A percentile compares a stretch with the other conserved stretches of the same genome.
Evolutionary conservation across 2,888 invertebrate species (phyloP).

Genomic region (Phengaris arion): DNA sequence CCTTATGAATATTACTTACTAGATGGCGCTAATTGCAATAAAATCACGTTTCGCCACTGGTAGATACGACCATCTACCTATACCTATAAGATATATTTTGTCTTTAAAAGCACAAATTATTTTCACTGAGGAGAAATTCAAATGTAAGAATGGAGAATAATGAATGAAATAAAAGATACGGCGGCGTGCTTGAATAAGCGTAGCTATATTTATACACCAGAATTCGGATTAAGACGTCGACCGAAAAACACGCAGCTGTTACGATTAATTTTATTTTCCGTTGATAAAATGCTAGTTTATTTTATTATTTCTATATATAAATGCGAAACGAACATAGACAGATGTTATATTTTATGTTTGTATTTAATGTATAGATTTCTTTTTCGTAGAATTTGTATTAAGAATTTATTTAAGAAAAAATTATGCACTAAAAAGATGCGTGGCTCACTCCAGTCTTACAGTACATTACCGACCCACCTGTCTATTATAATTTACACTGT

Average conservation of each 20-base stretch:
- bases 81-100: too few relatives aligned
- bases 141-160: constrained; percentile 16
- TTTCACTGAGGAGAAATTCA: constrained; percentile 3
- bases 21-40: too few relatives aligned
- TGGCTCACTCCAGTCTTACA: background rate
- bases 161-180: constrained; percentile 26
- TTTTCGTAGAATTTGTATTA: background rate
- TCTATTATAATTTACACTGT: background rate
- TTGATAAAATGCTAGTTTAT: constrained; percentile 49
- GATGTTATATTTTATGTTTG: too few relatives aligned
- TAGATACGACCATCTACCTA: too few relatives aligned
- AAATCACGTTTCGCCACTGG: too few relatives aligned
- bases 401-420: too few relatives aligned
- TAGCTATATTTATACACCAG: constrained; percentile 31
- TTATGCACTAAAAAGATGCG: background rate
- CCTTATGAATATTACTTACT: too few relatives aligned
- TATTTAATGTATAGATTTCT: background rate
- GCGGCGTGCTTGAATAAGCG: constrained; percentile 4
- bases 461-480: too few relatives aligned
- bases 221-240: constrained; percentile 35
- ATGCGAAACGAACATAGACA: constrained; percentile 38
- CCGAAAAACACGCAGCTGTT: constrained; percentile 52
- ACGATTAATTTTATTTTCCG: constrained; percentile 58
- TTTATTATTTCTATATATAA: constrained; percentile 55
- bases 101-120: constrained; percentile 5